Percentiles rank a stretch among this genome's conserved stretches.
Evolutionary conservation across 2,797 vertebrate species (phyloP).

Genomic region (Dendrocincla fuliginosa): DNA sequence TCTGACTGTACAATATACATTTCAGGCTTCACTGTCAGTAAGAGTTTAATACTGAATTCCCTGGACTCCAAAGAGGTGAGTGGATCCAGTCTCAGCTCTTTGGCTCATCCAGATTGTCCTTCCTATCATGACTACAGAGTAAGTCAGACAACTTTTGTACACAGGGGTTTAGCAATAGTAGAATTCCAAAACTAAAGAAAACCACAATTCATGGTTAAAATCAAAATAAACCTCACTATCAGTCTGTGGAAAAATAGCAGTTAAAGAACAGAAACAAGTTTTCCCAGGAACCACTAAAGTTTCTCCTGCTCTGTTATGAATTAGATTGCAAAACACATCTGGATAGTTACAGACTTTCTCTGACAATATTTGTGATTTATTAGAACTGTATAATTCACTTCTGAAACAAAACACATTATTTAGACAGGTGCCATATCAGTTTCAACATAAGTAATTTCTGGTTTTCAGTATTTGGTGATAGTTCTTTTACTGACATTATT

Average conservation of each 20-base stretch:
- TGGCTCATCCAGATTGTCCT: background rate
- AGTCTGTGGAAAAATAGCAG: background rate
- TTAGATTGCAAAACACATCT: background rate
- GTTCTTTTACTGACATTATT: background rate
- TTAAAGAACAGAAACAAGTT: background rate
- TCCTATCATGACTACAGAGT: background rate
- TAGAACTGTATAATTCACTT: background rate
- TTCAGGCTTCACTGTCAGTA: background rate
- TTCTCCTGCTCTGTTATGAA: background rate
- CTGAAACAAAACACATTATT: constrained; percentile 34
- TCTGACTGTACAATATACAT: background rate
- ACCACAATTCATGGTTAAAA: background rate
- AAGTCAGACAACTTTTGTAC: background rate
- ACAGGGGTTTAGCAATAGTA: background rate
- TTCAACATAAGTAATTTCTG: background rate
- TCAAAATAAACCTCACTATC: background rate
- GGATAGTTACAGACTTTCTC: background rate
- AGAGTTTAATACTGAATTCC: background rate
- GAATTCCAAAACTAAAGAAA: background rate
- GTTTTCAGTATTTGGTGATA: background rate
- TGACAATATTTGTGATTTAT: constrained; percentile 1
- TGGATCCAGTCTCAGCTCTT: background rate
- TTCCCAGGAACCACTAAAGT: background rate
- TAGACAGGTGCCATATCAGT: constrained; percentile 34
- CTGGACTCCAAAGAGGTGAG: background rate